phyloP scores from a whole-genome alignment of 2,888 invertebrate species.

The Kuschelorhynchus macadamiae region DNA sequence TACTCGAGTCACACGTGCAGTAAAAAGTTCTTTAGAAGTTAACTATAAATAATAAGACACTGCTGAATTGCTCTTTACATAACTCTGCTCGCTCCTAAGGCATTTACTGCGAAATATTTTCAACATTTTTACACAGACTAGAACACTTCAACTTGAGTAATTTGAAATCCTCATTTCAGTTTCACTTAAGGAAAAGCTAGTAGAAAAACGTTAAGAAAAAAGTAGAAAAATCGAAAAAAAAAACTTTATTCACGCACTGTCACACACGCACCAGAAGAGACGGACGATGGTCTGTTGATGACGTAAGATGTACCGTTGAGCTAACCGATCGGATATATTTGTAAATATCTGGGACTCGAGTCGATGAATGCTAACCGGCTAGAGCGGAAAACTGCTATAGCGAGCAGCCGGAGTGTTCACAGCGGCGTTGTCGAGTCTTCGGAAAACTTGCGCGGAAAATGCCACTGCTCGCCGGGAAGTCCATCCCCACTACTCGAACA shows the following conservation, averaged over 20 bases:
- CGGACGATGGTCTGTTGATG: slow-evolving; percentile 52
- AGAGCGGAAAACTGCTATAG: slow-evolving; percentile 54
- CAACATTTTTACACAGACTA: slow-evolving; percentile 35
- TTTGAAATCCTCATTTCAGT: slow-evolving; percentile 32
- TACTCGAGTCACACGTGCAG: slow-evolving; percentile 44
- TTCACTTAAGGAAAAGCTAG: slow-evolving; percentile 18
- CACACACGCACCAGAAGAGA: slow-evolving; percentile 43
- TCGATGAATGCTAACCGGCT: slow-evolving; percentile 45
- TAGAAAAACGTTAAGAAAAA: slow-evolving; percentile 10
- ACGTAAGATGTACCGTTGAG: slow-evolving; percentile 58
- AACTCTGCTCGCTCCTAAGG: slow-evolving; percentile 36
- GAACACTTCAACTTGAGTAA: slow-evolving; percentile 17
- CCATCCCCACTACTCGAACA: slow-evolving; percentile 37
- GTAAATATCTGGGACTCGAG: slow-evolving; percentile 67
- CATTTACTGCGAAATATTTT: slow-evolving; percentile 28
- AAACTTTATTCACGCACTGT: slow-evolving; percentile 38
- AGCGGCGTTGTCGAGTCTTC: slow-evolving; percentile 53
- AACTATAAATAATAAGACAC: slow-evolving; percentile 39
- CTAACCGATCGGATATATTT: slow-evolving; percentile 67
- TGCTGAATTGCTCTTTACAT: slow-evolving; percentile 37
- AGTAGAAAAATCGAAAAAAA: background rate
- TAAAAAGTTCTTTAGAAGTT: slow-evolving; percentile 46
- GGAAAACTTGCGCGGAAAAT: slow-evolving; percentile 52
- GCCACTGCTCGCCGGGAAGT: slow-evolving; percentile 35
- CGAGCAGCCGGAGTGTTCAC: slow-evolving; percentile 52